Evolutionary conservation across 2,113 vertebrate species (phyloP), one percentile per base, ranked within the genome.

Genomic region (Aegotheles bennettii): DNA sequence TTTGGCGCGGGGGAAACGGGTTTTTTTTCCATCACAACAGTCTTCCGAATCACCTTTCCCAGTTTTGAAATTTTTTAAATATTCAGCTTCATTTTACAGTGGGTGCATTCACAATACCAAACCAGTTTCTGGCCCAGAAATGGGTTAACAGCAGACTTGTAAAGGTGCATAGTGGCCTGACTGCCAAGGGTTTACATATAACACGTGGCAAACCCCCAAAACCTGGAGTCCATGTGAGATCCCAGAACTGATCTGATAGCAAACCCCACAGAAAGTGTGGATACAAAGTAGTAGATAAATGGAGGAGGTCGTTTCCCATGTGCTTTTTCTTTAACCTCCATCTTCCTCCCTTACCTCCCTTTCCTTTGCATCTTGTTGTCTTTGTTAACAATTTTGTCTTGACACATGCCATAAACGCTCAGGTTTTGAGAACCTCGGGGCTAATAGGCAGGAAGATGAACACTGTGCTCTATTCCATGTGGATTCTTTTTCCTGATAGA

Each of bases 271-370:
- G n/a, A 35, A 35, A 20, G 3, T 10, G 18, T 59, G 35, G 31
- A 19, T 18, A 19, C 15, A 38, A 73, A 42, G 29, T 6, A 45
- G 45, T 2, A 59, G 35, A 40, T 18, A 63, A 81, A 71, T 11
- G 8, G n/a, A 56, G 24, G 11, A 77, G 29, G 5, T 38, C 24
- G 63, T 59, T 42, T 16, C 6, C 33, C 1, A 0, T 2, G 13
- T 61, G 14, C 4, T 61, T 73, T 77, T 48, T 57, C 24, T 61
- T 89, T 73, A 61, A 36, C 24, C 17, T 74, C 42, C 25, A 8
- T 42, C 9, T 56, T 79, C 43, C 24, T 76, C 21, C 35, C 13
- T 43, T 59, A 26, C 4, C 14, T 12, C 1, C 2, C 21, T 67
- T 56, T n/a, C 13, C 16, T 68, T 56, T 57, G 24, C 11, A 8